phyloP scores from a whole-genome alignment of 2,113 vertebrate species.

The Terrapene triunguis region DNA sequence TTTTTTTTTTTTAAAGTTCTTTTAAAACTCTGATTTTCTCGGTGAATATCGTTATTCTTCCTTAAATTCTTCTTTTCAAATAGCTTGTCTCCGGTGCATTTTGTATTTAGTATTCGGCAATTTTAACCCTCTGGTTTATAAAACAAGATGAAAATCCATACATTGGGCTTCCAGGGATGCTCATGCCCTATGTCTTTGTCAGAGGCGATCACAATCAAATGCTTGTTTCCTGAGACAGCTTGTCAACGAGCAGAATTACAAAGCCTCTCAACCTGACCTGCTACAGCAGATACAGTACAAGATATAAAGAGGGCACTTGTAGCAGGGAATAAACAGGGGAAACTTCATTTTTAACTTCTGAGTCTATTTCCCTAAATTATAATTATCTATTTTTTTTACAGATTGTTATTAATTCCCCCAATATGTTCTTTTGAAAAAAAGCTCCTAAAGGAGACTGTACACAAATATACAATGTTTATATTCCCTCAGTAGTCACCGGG shows the following conservation, averaged over 20 bases:
- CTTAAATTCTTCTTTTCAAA: slow-evolving; percentile 61
- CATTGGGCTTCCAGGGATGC: slow-evolving; percentile 62
- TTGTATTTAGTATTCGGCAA: slow-evolving; percentile 66
- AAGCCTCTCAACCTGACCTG: slow-evolving; percentile 38
- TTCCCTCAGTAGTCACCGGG: background rate
- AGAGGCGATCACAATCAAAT: slow-evolving; percentile 71
- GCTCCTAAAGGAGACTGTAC: background rate
- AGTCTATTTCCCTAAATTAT: background rate
- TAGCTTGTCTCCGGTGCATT: slow-evolving; percentile 56
- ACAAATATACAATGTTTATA: background rate
- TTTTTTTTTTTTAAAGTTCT: slow-evolving; percentile 16
- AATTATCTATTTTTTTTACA: background rate
- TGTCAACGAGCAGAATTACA: slow-evolving; percentile 58
- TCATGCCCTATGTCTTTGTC: slow-evolving; percentile 71
- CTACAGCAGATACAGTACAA: background rate
- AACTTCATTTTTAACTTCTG: slow-evolving; percentile 15
- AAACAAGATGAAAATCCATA: slow-evolving; percentile 75
- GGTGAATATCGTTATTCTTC: slow-evolving; percentile 56
- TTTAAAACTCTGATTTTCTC: slow-evolving; percentile 59
- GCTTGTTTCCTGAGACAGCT: slow-evolving; percentile 68
- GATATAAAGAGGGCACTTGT: background rate
- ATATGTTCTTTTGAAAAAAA: background rate
- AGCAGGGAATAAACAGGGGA: background rate
- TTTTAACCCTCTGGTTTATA: slow-evolving; percentile 69
- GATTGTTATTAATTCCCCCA: background rate